A percentile compares a stretch with the other conserved stretches of the same genome.
These are phyloP conservation scores for Oxyura jamaicensis DNA, from an alignment of 2,113 vertebrate genomes.

Conservation along the genomic window DNA sequence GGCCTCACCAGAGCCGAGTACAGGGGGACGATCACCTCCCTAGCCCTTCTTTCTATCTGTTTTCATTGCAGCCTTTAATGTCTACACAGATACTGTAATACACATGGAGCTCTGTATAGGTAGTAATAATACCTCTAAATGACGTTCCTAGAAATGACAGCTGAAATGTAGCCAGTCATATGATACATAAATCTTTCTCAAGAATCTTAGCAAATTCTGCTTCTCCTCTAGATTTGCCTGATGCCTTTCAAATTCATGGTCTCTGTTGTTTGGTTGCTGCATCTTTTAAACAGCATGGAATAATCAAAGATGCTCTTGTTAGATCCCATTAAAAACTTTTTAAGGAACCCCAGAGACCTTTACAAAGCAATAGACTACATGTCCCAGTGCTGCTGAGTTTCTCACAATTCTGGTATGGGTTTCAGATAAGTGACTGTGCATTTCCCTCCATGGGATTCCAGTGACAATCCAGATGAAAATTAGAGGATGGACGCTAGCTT, in stretches of 20 bases:
- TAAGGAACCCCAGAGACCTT: not conserved
- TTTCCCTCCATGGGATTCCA: fast-evolving
- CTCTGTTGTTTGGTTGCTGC: not conserved
- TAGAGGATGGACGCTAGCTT: not conserved
- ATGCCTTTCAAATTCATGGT: conserved; percentile 17
- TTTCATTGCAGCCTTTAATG: not conserved
- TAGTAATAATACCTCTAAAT: not conserved
- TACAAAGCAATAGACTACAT: not conserved
- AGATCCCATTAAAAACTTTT: not conserved
- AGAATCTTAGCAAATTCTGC: not conserved
- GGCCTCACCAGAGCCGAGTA: too few species aligned
- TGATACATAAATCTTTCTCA: conserved; percentile 32
- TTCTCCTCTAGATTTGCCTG: conserved; percentile 28
- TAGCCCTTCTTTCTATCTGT: not conserved
- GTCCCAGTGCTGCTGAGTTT: not conserved
- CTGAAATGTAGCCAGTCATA: conserved; percentile 16
- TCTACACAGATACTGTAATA: not conserved
- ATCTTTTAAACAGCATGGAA: not conserved
- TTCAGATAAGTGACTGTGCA: not conserved
- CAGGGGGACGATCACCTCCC: too few species aligned
- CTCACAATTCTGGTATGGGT: not conserved
- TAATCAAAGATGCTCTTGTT: not conserved
- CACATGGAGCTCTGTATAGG: not conserved
- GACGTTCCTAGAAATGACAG: conserved; percentile 29
- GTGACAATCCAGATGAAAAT: not conserved